Evolutionary conservation across 2,113 vertebrate genomes (phyloP), one percentile per base, ranked within the genome.

Genomic region (Trogon surrucura): DNA sequence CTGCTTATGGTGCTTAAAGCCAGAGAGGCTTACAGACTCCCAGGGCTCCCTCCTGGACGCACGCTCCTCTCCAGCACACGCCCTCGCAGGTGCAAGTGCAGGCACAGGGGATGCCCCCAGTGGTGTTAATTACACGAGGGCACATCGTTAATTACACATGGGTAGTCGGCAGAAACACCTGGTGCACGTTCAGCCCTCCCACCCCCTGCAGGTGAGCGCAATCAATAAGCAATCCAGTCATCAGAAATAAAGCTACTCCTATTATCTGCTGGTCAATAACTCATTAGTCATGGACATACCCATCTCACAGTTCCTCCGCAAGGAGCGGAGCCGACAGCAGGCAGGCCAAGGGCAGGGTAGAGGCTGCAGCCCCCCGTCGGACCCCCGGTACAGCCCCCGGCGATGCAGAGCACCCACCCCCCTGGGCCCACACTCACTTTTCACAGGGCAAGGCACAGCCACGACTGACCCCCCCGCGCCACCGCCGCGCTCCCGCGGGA

Each of bases 241-340:
- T 91, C 95, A 96, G 93, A 88, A 95, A 81, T 73, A 92, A 96
- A 95, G 94, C 81, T 90, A 22, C 78, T 92, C 71, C 81, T 38
- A 80, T 96, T 78, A 88, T 69, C 84, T 92, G 74, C 78, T 45
- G 72, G 80, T 97, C 97, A 26, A 95, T 96, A 95, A 93, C 85
- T 93, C 92, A 91, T 96, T 89, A 92, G 78, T 34, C 74, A 38
- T 14, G 81, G 80, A 14, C 4, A 1, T 9, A 17, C 34, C 77
- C 38, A 69, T 44, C 82, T 67, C 51, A 5, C 53, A 89, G 88
- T 73, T 48, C 61, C 88, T 71, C 70, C 23, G 65, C 7, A 29
- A 17, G 53, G 84, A 79, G 57, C 47, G 54, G 36, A 77, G 64
- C 53, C 58, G 29, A 11, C 20, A 26, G 51, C 87, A 67, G 62